Base-by-base conservation (phyloP, 1,140 invertebrate species). In the Thrips palmi region DNA sequence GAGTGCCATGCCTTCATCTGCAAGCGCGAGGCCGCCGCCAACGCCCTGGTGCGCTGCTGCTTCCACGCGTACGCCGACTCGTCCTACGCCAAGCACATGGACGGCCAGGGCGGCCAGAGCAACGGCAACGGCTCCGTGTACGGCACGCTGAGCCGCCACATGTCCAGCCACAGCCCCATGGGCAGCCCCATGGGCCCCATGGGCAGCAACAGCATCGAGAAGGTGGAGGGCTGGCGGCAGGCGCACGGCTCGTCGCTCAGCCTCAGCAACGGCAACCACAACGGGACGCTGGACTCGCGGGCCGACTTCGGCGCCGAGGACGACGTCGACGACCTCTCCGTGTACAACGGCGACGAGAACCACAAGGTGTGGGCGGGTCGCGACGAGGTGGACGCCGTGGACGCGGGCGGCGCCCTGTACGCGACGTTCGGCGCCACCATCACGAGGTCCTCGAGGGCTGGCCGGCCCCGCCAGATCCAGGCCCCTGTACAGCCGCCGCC, bases 1-100 rank as follows among this genome's bases (percentile, higher is more conserved):
- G 94, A 99, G 63, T 99, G 94, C 66, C 93, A 98, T 62, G 89
- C 89, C 19, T 99, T 98, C 58, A 89, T 99, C 48, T 97, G 92
- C 60, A 92, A 91, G 50, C 71, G 86, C 30, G 88, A 92, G 59
- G 84, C 87, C 55, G 87, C 88, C 4, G 87, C 87, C 23, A 93
- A 93, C 54, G 88, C 88, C 39, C 65, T 92, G 49, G 87, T 93
- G 24, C 64, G 85, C 44, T 92, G 87, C 58, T 92, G 87, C 60
- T 93, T 93, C 56, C 87, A 92, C 59, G 84, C 88, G 15, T 92
- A 92, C 56, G 87, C 87, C 0, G 87, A 92, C 58, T 87, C 82
- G 44, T 86, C 82, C 39, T 89, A 91, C 52, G 87, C 83, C 17
- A 83, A 80, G 50, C 77, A 81, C 42, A 63, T 82, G 29, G 79